A percentile compares a stretch with the other conserved stretches of the same genome.
Evolutionary conservation across 64 coral and sea anemone species (phyloP).

Genomic region (Hydrozoanthus tunicans): DNA sequence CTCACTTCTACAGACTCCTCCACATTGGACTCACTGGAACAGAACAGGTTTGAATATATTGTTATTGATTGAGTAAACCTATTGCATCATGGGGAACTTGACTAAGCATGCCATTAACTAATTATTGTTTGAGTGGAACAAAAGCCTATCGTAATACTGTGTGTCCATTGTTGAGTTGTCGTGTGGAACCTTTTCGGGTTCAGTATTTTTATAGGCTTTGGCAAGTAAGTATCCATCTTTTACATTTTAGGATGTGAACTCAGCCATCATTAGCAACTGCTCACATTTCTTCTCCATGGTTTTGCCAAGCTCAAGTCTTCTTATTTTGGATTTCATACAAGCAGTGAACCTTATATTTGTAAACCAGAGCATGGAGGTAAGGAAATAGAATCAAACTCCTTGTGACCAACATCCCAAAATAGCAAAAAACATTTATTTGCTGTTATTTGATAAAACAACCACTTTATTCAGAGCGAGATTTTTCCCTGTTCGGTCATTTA

Average conservation of each 20-base stretch:
- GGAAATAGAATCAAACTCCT: background rate
- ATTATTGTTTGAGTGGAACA: no score
- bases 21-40: slow-evolving; percentile 94
- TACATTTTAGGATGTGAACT: slow-evolving; percentile 81
- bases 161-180: no score
- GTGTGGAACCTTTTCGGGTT: no score
- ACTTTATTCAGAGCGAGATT: no score
- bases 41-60: slow-evolving; percentile 69
- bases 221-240: background rate
- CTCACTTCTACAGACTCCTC: slow-evolving; percentile 93
- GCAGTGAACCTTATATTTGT: slow-evolving; percentile 81
- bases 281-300: slow-evolving; percentile 89
- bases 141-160: no score
- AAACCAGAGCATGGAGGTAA: slow-evolving; percentile 87
- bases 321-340: slow-evolving; percentile 96
- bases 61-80: background rate
- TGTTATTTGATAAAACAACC: no score
- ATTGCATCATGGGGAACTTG: background rate
- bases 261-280: slow-evolving; percentile 88
- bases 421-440: no score
- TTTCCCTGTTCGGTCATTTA: no score
- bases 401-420: background rate
- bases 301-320: slow-evolving; percentile 89
- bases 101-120: no score
- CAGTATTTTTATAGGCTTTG: no score